Evolutionary conservation across 1,140 invertebrate species (phyloP).

Genomic region (Microplitis demolitor): DNA sequence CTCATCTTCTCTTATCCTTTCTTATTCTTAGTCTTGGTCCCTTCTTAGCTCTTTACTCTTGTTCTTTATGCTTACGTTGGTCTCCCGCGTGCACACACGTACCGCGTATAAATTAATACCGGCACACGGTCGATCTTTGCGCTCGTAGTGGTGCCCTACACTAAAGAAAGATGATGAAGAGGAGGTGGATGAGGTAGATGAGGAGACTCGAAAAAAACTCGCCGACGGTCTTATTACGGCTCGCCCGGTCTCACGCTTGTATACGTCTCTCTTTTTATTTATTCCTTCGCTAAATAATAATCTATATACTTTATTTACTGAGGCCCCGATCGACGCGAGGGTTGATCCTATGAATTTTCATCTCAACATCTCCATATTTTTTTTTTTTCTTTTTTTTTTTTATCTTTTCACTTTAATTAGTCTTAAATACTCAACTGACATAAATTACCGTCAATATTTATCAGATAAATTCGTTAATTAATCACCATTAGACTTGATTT

Average conservation of each 20-base stretch:
- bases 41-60: too few species aligned
- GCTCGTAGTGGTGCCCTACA: not conserved
- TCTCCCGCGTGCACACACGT: constrained; percentile 55
- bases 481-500: not conserved
- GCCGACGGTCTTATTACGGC: constrained; percentile 61
- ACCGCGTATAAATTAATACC: constrained; percentile 62
- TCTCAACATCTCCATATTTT: too few species aligned
- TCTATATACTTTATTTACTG: constrained; percentile 1
- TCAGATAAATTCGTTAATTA: not conserved
- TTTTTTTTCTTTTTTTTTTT: too few species aligned
- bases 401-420: too few species aligned
- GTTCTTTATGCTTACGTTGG: not conserved
- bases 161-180: constrained; percentile 1
- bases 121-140: not conserved
- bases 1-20: not conserved
- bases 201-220: constrained; percentile 53
- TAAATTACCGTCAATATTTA: not conserved
- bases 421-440: not conserved
- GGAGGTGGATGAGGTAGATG: constrained; percentile 25
- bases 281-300: constrained; percentile 5
- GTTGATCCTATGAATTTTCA: not conserved
- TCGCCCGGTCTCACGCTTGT: constrained; percentile 55
- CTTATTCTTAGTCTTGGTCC: too few species aligned
- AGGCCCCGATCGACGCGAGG: not conserved
- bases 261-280: constrained; percentile 38